Evolutionary conservation across 2,888 invertebrate species (phyloP), one percentile per base, ranked within the genome.

Genomic region (Drosophila parthenogenetica): DNA sequence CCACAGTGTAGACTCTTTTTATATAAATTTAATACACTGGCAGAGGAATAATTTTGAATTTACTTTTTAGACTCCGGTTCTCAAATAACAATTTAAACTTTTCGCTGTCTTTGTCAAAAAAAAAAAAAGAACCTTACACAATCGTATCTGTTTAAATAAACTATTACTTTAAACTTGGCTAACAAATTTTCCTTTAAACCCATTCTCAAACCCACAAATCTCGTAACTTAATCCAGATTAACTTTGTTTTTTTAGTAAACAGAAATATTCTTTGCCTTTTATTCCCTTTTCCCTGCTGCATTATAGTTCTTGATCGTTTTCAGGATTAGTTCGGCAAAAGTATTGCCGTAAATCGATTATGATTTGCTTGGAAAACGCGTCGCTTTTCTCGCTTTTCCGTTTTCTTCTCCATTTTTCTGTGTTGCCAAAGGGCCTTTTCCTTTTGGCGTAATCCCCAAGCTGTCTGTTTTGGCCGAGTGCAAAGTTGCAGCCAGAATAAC

Each of bases 381-480:
- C 49, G 49, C 42, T 19, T 40, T 50, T 54, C 22, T 59, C 19
- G 8, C n/a, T 8, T 16, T 11, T 58, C 29, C 29, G 25, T 7
- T 25, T 25, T 25, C 25, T 25, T 29, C 8, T 29, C 7, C 29
- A 8, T 29, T 29, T 57, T 32, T 55, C 19, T 35, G 13, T n/a
- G 4, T 14, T 50, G 14, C 32, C 48, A 53, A 40, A 53, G 53
- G 22, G 22, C 10, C 40, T 50, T 35, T 53, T 19, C 11, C 14
- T 29, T 39, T 32, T 40, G 42, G 13, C 22, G 13, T 42, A 72
- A 43, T 81, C 77, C 79, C 80, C 35, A 39, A 61, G 69, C 74
- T 69, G 57, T 69, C 77, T 55, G 66, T 58, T 57, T 58, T 57
- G 48, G 51, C 32, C 50, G 50, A 55, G 50, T 48, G 25, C 11